Base-by-base conservation (phyloP, 1,140 invertebrate genomes). In the Campodea augens region DNA sequence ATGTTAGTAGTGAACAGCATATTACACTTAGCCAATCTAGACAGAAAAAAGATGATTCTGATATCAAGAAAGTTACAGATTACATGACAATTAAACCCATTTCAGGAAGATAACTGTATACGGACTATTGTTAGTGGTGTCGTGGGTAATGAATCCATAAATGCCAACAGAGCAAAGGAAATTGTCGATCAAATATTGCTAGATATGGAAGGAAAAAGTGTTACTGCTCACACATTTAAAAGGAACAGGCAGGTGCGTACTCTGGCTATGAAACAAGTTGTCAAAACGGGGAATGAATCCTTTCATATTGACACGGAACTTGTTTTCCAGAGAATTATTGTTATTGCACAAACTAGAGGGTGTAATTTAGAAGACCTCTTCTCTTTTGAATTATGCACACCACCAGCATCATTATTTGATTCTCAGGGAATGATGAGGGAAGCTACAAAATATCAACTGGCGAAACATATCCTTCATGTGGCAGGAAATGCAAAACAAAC, bases 1-100 rank as follows among this genome's bases (percentile, higher is more conserved):
- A 43, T 42, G 7, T 19, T 10, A 52, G 50, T 21, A 41, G 32
- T 21, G 41, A 47, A 12, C 20, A 18, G 3, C 36, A 37, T 37
- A 19, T 37, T n/a, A 37, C 36, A 37, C n/a, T 4, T 18, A 19
- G 36, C 20, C n/a, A 3, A 37, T 18, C 15, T 19, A 37, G 3
- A 19, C 36, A 37, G 10, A 19, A 10, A 19, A 37, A 37, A 19
- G 36, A 37, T 37, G n/a, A 37, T 18, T n/a, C 36, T 18, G 36
- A 37, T 37, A 19, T 37, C 20, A n/a, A 37, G 36, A 37, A 37
- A 37, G 10, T 37, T 18, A 19, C 10, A 19, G n/a, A 37, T 37
- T 37, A 4, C 10, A 18, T 3, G 3, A 4, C 10, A 18, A n/a
- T 3, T 10, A 18, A 32, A 32, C 7, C 7, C n/a, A 15, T 32